Conservation (phyloP, 2,888 invertebrate species). For the Stegophylla sp. region DNA sequence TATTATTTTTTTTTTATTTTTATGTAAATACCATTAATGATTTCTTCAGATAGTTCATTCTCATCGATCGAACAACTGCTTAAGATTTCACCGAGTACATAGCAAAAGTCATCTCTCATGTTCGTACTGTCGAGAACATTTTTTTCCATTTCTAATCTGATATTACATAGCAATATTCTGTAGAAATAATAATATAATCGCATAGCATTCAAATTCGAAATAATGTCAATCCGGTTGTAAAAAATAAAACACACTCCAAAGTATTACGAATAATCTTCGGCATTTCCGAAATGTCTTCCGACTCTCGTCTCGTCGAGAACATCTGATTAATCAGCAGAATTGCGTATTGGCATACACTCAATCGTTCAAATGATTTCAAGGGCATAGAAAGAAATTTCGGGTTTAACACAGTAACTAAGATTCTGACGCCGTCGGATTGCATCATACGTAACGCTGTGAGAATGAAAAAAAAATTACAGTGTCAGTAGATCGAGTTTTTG, state of each 20-base stretch:
- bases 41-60: neutral
- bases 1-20: too few species aligned
- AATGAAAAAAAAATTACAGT: neutral
- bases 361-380: neutral
- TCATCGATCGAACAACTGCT: constrained; percentile 19
- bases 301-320: neutral
- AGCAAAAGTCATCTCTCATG: constrained; percentile 30
- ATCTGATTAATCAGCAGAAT: constrained; percentile 17
- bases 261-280: neutral
- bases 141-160: constrained; percentile 17
- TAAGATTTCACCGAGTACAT: constrained; percentile 16
- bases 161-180: constrained; percentile 10
- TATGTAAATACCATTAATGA: constrained; percentile 7
- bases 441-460: constrained; percentile 7
- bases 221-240: neutral
- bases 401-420: neutral
- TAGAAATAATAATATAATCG: neutral
- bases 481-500: too few species aligned
- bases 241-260: constrained; percentile 8
- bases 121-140: neutral
- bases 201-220: neutral
- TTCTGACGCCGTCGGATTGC: neutral
- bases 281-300: neutral
- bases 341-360: neutral
- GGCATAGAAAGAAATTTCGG: constrained; percentile 7